These are phyloP conservation scores for Aphis gossypii DNA, from an alignment of 1,140 invertebrate species.

Conservation along the genomic window DNA sequence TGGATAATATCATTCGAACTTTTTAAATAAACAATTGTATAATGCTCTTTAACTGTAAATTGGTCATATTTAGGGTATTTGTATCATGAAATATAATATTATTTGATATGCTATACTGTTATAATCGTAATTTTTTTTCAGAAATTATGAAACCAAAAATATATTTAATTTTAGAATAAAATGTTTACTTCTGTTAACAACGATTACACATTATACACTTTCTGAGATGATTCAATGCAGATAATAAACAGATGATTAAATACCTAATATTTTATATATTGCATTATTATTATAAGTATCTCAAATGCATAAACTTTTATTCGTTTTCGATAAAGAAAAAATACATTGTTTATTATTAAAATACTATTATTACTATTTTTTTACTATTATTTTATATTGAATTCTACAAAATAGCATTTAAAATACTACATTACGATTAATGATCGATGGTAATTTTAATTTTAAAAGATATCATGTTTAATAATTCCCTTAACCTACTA, in stretches of 20 bases:
- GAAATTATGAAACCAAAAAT: neutral
- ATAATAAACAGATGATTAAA: neutral
- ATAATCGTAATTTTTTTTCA: neutral
- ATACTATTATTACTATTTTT: too few species aligned
- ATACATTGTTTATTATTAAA: too few species aligned
- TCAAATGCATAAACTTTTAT: neutral
- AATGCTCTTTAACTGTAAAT: neutral
- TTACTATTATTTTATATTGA: neutral
- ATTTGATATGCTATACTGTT: neutral
- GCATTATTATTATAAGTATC: neutral
- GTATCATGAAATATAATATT: neutral
- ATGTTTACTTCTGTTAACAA: neutral
- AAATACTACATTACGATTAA: neutral
- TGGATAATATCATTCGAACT: neutral
- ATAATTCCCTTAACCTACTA: neutral
- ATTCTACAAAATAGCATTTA: neutral
- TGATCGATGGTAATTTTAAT: neutral
- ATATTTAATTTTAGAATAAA: neutral
- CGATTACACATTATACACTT: too few species aligned
- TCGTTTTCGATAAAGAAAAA: neutral
- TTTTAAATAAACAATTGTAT: neutral
- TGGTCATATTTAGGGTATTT: neutral
- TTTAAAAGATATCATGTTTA: neutral
- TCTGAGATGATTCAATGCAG: neutral
- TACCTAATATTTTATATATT: neutral